phyloP scores from a whole-genome alignment of 2,797 vertebrate species.

The Sebastes oblongus region DNA sequence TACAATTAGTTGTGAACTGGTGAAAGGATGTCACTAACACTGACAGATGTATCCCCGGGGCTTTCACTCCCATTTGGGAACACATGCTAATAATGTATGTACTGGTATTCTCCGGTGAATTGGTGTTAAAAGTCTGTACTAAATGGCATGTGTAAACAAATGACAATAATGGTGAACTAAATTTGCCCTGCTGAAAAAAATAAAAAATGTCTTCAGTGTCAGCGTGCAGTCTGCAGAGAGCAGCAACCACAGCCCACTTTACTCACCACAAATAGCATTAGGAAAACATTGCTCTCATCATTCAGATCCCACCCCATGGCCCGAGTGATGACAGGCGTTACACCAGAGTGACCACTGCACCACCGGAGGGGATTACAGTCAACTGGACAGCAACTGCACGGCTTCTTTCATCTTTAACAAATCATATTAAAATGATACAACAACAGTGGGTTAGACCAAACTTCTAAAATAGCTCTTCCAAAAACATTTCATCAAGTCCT shows the following conservation, averaged over 20 bases:
- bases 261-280: constrained; percentile 52
- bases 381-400: neutral
- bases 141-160: constrained; percentile 18
- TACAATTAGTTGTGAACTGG: neutral
- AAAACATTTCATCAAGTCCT: constrained; percentile 34
- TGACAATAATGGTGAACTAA: constrained; percentile 40
- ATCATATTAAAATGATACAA: constrained; percentile 8
- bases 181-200: constrained; percentile 33
- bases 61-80: neutral
- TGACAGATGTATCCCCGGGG: neutral
- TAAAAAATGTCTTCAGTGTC: constrained; percentile 35
- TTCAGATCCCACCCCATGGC: constrained; percentile 27
- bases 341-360: constrained; percentile 11
- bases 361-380: constrained; percentile 10
- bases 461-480: neutral
- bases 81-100: neutral
- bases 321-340: constrained; percentile 34
- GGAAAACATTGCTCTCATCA: constrained; percentile 45
- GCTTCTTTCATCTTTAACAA: constrained; percentile 25
- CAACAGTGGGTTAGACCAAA: neutral
- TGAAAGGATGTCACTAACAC: neutral
- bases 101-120: neutral
- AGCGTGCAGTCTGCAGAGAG: constrained; percentile 21
- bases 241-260: constrained; percentile 43
- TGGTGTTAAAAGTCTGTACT: neutral